Evolutionary conservation across 2,797 vertebrate genomes (phyloP).

Genomic region (Periophthalmus magnuspinnatus): DNA sequence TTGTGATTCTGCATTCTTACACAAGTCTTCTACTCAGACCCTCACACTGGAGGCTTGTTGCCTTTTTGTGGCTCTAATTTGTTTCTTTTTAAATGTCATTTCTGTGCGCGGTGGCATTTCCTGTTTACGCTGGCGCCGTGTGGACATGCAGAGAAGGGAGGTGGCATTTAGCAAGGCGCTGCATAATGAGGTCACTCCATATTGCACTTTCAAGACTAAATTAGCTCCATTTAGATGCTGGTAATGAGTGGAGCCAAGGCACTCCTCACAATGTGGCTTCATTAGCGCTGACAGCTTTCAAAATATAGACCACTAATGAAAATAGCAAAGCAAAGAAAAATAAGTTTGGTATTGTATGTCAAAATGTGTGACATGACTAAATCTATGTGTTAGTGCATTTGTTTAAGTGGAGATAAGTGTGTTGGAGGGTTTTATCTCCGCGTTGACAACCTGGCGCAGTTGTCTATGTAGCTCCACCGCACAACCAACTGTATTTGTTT

Average conservation of each 20-base stretch:
- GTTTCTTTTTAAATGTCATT: slow-evolving; percentile 40
- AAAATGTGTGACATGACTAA: slow-evolving; percentile 10
- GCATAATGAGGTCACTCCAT: slow-evolving; percentile 30
- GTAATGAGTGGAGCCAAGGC: slow-evolving; percentile 37
- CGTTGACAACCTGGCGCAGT: slow-evolving; percentile 23
- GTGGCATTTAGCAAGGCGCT: slow-evolving; percentile 29
- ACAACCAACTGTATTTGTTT: slow-evolving; percentile 16
- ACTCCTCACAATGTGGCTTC: slow-evolving; percentile 9
- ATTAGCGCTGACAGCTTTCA: slow-evolving; percentile 16
- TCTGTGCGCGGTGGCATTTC: slow-evolving; percentile 27
- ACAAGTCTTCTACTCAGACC: background rate
- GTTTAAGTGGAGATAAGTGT: slow-evolving; percentile 26
- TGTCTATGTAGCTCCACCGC: slow-evolving; percentile 19
- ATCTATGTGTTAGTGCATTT: slow-evolving; percentile 8
- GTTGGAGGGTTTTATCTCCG: slow-evolving; percentile 38
- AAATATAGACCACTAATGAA: background rate
- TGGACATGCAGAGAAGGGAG: background rate
- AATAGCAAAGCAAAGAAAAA: background rate
- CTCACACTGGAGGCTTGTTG: background rate
- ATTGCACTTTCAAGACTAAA: slow-evolving; percentile 26
- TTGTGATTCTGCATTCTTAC: background rate
- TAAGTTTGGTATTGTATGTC: background rate
- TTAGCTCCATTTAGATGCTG: slow-evolving; percentile 34
- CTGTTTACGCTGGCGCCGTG: slow-evolving; percentile 22
- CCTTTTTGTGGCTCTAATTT: slow-evolving; percentile 21